Percentiles rank a stretch among this genome's conserved stretches.
phyloP scores from a whole-genome alignment of 2,797 vertebrate genomes.

The Catharus ustulatus region DNA sequence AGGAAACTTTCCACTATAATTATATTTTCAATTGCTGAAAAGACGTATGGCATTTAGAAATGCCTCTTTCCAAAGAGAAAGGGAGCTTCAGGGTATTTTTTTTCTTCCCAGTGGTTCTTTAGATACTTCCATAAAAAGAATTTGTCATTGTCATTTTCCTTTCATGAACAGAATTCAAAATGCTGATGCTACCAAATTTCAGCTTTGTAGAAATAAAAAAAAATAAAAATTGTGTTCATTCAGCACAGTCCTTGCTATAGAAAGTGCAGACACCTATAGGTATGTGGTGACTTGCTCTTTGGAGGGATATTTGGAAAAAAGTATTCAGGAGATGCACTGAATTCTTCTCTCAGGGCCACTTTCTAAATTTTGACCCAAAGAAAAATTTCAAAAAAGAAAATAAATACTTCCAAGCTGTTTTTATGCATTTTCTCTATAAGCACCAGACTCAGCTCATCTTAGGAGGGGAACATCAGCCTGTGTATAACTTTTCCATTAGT shows the following conservation, averaged over 20 bases:
- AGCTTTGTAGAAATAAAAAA: constrained; percentile 21
- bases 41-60: constrained; percentile 45
- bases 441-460: not conserved
- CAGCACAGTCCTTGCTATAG: constrained; percentile 24
- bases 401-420: not conserved
- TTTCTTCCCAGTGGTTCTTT: not conserved
- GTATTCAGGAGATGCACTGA: not conserved
- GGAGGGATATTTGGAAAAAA: not conserved
- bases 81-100: not conserved
- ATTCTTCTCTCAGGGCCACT: not conserved
- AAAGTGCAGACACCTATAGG: not conserved
- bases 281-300: constrained; percentile 3
- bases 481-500: not conserved
- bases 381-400: not conserved
- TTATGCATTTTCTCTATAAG: not conserved
- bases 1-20: constrained; percentile 34
- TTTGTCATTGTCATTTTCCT: constrained; percentile 44
- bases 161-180: constrained; percentile 32
- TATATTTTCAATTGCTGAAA: constrained; percentile 29
- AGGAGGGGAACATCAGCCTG: not conserved
- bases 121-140: constrained; percentile 42
- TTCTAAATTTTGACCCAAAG: not conserved
- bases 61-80: constrained; percentile 34
- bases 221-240: constrained; percentile 7
- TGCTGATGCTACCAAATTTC: constrained; percentile 25